Evolutionary conservation across 2,888 invertebrate species (phyloP).

Genomic region (Zygothrica quintamaculata): DNA sequence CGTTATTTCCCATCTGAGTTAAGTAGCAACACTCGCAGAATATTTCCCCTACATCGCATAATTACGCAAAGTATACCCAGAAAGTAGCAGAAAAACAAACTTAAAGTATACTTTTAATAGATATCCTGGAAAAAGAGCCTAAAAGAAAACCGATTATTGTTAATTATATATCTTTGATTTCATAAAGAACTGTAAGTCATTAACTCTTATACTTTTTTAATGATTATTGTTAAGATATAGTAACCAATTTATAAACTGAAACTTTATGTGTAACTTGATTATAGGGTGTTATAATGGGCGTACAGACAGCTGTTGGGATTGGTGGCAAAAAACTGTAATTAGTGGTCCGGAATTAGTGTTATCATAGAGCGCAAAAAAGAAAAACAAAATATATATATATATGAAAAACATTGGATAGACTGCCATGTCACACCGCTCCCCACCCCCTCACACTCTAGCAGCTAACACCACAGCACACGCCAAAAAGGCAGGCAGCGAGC

Average conservation of each 20-base stretch:
- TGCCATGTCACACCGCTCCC: not conserved
- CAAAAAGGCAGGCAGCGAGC: constrained; percentile 11
- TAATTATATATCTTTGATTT: no score
- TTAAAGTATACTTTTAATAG: not conserved
- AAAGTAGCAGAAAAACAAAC: not conserved
- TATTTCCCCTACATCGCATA: constrained; percentile 51
- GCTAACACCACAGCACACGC: not conserved
- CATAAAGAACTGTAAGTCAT: no score
- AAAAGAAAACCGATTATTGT: no score
- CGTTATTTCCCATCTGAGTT: constrained; percentile 73
- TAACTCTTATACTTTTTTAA: no score
- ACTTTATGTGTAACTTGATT: no score
- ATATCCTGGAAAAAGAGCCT: not conserved
- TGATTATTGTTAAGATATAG: no score
- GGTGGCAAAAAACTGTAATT: constrained; percentile 68
- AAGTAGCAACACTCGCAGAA: constrained; percentile 64
- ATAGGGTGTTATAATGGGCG: not conserved
- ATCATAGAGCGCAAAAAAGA: constrained; percentile 59
- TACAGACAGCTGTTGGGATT: not conserved
- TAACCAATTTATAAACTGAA: no score
- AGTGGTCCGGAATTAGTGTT: constrained; percentile 79
- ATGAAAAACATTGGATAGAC: constrained; percentile 58
- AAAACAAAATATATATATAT: no score
- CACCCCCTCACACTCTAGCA: not conserved
- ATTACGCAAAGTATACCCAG: constrained; percentile 58